phyloP scores from a whole-genome alignment of 2,888 invertebrate species.

The Drosophila falleni region DNA sequence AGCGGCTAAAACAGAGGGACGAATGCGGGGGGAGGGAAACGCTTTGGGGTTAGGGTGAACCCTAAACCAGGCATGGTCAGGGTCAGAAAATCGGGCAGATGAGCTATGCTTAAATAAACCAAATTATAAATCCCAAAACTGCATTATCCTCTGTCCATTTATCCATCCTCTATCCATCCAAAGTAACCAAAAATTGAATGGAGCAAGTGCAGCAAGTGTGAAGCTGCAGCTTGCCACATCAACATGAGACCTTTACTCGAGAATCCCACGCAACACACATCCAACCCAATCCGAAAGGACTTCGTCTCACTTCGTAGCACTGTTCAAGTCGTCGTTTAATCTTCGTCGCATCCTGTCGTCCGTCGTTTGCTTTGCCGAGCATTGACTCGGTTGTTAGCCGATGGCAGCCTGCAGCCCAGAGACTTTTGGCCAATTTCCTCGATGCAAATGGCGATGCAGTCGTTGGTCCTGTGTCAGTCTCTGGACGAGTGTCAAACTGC shows the following conservation, averaged over 20 bases:
- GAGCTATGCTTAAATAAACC: background rate
- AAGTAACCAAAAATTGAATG: background rate
- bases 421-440: conserved; percentile 29
- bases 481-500: conserved; percentile 74
- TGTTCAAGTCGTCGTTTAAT: background rate
- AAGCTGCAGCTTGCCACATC: conserved; percentile 21
- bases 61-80: conserved; percentile 11
- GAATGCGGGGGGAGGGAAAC: background rate
- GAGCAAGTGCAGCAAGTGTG: background rate
- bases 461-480: conserved; percentile 62
- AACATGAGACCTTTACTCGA: conserved; percentile 10
- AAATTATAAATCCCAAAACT: background rate
- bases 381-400: conserved; percentile 27
- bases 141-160: conserved; percentile 1
- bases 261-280: conserved; percentile 55
- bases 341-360: conserved; percentile 24
- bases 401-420: conserved; percentile 24
- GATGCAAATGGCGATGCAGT: conserved; percentile 69
- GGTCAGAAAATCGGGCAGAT: background rate
- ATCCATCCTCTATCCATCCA: no score
- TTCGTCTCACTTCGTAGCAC: conserved; percentile 19
- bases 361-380: conserved; percentile 45
- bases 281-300: conserved; percentile 21
- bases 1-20: background rate
- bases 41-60: conserved; percentile 7